Percentiles rank a stretch among this genome's conserved stretches.
These are phyloP conservation scores for Lepidochitona cinerea DNA, from an alignment of 2,888 invertebrate species.

Conservation along the genomic window DNA sequence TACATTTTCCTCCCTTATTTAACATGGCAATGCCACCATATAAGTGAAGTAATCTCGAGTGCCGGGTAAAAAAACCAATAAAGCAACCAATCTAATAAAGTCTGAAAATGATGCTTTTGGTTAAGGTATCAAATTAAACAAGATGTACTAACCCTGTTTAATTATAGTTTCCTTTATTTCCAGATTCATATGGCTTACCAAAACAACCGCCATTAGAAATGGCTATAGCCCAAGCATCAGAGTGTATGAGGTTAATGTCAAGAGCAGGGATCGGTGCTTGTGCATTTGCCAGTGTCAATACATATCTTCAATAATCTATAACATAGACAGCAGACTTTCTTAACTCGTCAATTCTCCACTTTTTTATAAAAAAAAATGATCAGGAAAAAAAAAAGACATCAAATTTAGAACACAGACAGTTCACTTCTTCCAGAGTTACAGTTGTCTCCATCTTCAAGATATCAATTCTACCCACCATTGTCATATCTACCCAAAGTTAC, in stretches of 20 bases:
- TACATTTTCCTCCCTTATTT: too few relatives aligned
- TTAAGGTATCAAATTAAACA: too few relatives aligned
- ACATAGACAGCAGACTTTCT: too few relatives aligned
- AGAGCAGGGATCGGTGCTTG: conserved; percentile 91
- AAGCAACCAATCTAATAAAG: too few relatives aligned
- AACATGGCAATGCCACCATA: too few relatives aligned
- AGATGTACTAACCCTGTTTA: too few relatives aligned
- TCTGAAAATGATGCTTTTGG: too few relatives aligned
- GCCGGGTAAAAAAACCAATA: too few relatives aligned
- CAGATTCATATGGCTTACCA: conserved; percentile 92
- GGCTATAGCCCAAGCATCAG: conserved; percentile 90
- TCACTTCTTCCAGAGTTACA: background rate
- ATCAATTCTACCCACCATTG: too few relatives aligned
- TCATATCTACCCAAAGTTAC: too few relatives aligned
- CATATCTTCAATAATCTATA: conserved; percentile 64
- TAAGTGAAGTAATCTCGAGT: too few relatives aligned
- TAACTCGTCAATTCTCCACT: background rate
- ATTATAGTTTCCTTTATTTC: conserved; percentile 29
- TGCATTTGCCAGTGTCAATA: conserved; percentile 93
- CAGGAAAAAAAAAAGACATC: background rate
- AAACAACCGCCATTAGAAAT: conserved; percentile 94
- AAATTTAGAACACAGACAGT: background rate
- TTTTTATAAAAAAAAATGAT: background rate
- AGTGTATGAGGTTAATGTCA: conserved; percentile 91
- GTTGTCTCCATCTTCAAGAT: background rate